Base-by-base conservation (phyloP, 2,888 invertebrate genomes). In the Mellilla xanthometata region DNA sequence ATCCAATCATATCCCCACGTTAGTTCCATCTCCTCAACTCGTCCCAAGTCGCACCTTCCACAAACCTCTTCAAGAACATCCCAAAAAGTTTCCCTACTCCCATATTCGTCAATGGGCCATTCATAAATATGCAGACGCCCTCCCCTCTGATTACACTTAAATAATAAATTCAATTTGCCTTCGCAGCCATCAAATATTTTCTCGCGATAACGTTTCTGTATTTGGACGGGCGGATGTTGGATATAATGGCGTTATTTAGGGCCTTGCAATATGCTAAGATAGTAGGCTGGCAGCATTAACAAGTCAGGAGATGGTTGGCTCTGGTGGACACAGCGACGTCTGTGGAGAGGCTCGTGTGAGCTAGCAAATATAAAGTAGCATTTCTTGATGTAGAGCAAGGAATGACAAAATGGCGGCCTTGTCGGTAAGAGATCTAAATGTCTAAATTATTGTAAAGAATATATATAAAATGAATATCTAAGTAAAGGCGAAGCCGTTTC, bases 191-290 rank as follows among this genome's bases (percentile, higher is more conserved):
- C 85, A 82, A 82, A 87, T 85, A 85, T 85, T 85, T 85, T 58
- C 70, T 65, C 60, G 54, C 68, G 78, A 79, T 80, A 80, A 76
- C 78, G 74, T 78, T 79, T 76, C 77, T 81, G 74, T 81, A 78
- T 81, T 81, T 79, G 84, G 81, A 68, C 65, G 77, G 74, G 68
- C 54, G 72, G 73, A 72, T 75, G 72, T 72, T 74, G 76, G 74
- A 68, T 76, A 79, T 89, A 87, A 89, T 85, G 85, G 81, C 47
- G 82, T 82, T 89, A 85, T 89, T 88, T 87, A 85, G 81, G 79
- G 77, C 70, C 74, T 82, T 82, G 87, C 88, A 89, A 87, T 89
- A 88, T 88, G 89, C 87, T 89, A 87, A 89, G 89, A 88, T 83
- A 86, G 87, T 81, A 85, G 83, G 81, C 83, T 78, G 80, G 65